Evolutionary conservation across 2,888 invertebrate species (phyloP).

Genomic region (Sarcophaga rosellei): DNA sequence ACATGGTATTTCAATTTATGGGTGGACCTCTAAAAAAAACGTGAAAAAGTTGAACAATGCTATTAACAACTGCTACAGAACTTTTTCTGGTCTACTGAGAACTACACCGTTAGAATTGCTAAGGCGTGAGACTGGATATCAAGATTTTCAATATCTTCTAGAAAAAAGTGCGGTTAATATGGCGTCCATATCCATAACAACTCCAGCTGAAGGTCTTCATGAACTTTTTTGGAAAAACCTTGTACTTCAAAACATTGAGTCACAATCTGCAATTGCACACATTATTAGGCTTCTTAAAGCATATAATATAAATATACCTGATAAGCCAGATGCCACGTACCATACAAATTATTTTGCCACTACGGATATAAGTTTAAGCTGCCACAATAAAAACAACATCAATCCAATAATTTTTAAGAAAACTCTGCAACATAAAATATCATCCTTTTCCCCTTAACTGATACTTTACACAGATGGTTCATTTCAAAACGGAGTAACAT

Average conservation of each 20-base stretch:
- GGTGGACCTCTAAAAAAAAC: neutral
- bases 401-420: neutral
- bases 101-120: constrained; percentile 13
- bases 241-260: neutral
- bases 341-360: neutral
- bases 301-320: neutral
- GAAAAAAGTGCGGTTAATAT: neutral
- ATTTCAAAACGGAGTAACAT: neutral
- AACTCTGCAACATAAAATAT: constrained; percentile 1
- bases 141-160: neutral
- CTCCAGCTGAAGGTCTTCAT: neutral
- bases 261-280: neutral
- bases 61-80: constrained; percentile 69
- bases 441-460: neutral
- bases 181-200: constrained; percentile 3
- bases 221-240: constrained; percentile 4
- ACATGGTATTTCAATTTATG: constrained; percentile 15
- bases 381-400: neutral
- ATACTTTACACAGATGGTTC: constrained; percentile 30
- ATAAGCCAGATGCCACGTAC: neutral
- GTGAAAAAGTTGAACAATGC: constrained; percentile 9
- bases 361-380: constrained; percentile 2
- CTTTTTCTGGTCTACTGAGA: constrained; percentile 36
- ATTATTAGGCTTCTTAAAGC: neutral
- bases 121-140: neutral